A percentile compares a stretch with the other conserved stretches of the same genome.
These are phyloP conservation scores for Nomada goodeniana DNA, from an alignment of 2,888 invertebrate species.

Conservation along the genomic window DNA sequence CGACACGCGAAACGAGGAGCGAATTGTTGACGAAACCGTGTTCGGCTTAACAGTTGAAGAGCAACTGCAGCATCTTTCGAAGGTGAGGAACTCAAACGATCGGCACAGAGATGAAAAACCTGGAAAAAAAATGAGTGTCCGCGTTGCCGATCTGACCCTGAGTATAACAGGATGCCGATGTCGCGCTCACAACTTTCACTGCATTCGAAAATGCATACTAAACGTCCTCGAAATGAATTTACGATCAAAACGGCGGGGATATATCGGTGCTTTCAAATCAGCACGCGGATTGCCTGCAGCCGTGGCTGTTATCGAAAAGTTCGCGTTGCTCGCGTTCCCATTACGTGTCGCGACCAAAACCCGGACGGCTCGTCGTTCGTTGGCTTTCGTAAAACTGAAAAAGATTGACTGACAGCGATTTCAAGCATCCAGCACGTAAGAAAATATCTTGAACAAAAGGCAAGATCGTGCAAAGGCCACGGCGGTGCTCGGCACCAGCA, in stretches of 20 bases:
- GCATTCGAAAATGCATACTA: constrained; percentile 60
- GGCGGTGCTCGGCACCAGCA: too few relatives aligned
- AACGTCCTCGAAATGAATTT: constrained; percentile 60
- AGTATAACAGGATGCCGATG: constrained; percentile 63
- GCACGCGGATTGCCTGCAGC: neutral
- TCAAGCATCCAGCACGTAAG: neutral
- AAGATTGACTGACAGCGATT: neutral
- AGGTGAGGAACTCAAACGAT: neutral
- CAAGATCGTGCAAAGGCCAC: too few relatives aligned
- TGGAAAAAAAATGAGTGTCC: constrained; percentile 8
- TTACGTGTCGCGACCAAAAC: neutral
- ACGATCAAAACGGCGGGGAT: constrained; percentile 27
- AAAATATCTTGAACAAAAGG: neutral
- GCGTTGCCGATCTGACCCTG: constrained; percentile 61
- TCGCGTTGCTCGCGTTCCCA: neutral
- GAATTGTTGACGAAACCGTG: constrained; percentile 25
- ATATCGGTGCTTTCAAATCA: constrained; percentile 6
- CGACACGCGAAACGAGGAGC: constrained; percentile 26
- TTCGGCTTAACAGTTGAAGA: constrained; percentile 3
- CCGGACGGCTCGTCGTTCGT: neutral
- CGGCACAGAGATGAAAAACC: neutral
- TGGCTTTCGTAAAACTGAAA: neutral
- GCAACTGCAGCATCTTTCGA: neutral
- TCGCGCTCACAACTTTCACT: constrained; percentile 65
- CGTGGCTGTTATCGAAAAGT: neutral